phyloP scores from a whole-genome alignment of 2,113 vertebrate species.

The Phoxinus phoxinus region DNA sequence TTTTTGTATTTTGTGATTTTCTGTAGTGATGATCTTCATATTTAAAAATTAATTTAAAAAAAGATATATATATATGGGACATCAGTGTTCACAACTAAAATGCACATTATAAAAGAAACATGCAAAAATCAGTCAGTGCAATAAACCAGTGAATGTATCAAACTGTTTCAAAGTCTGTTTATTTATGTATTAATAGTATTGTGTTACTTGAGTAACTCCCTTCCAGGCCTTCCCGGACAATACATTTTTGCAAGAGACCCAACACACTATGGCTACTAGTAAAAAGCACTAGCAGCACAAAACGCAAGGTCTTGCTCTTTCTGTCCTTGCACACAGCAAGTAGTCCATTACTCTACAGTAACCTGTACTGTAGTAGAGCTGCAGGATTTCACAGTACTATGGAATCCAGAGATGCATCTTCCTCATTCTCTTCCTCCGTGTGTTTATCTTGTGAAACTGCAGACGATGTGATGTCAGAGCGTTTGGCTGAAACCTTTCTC shows the following conservation, averaged over 20 bases:
- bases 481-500: conserved; percentile 82
- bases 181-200: neutral
- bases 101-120: conserved; percentile 26
- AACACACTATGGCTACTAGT: neutral
- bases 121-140: neutral
- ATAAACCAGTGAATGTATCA: conserved; percentile 31
- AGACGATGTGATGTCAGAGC: conserved; percentile 57
- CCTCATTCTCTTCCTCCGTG: conserved; percentile 43
- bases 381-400: neutral
- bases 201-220: neutral
- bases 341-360: neutral
- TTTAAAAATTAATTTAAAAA: neutral
- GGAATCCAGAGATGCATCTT: conserved; percentile 17
- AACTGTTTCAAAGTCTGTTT: conserved; percentile 3
- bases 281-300: neutral
- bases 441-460: conserved; percentile 24
- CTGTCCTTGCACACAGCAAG: neutral
- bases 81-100: neutral
- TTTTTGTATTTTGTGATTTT: conserved; percentile 16
- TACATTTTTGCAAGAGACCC: neutral
- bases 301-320: neutral
- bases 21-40: neutral
- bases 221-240: neutral
- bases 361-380: neutral
- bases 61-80: neutral